Conservation (phyloP, 2,113 vertebrate genomes). For the Zosterops borbonicus region DNA sequence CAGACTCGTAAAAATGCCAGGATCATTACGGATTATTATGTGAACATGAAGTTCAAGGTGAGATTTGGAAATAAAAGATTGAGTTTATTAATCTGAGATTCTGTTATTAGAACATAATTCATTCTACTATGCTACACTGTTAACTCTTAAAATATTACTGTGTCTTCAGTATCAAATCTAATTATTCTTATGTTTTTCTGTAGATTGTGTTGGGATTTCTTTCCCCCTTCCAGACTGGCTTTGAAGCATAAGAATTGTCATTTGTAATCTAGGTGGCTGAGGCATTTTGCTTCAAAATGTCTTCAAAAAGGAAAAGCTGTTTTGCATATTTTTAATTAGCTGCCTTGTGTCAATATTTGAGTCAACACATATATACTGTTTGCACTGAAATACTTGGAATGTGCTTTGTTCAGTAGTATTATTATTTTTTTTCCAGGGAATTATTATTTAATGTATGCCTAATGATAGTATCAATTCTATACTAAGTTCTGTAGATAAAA, state of each 20-base stretch:
- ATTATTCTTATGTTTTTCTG: not conserved
- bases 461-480: not conserved
- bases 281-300: not conserved
- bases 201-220: not conserved
- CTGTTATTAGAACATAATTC: not conserved
- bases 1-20: conserved; percentile 83
- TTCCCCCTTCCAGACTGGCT: not conserved
- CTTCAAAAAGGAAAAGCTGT: not conserved
- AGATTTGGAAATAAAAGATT: not conserved
- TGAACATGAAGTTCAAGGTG: conserved; percentile 89
- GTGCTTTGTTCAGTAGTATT: not conserved
- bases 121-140: not conserved
- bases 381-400: not conserved
- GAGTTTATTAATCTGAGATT: not conserved
- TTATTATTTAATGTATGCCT: not conserved
- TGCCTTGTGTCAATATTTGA: not conserved
- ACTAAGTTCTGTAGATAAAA: not conserved
- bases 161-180: not conserved
- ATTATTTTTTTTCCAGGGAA: not conserved
- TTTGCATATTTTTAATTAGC: not conserved
- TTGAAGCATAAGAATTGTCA: not conserved
- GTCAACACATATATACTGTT: not conserved
- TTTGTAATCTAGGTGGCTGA: not conserved
- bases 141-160: not conserved
- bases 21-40: conserved; percentile 88